A percentile compares a stretch with the other conserved stretches of the same genome.
Conservation (phyloP, 2,797 vertebrate genomes). For the Melanogrammus aeglefinus region DNA sequence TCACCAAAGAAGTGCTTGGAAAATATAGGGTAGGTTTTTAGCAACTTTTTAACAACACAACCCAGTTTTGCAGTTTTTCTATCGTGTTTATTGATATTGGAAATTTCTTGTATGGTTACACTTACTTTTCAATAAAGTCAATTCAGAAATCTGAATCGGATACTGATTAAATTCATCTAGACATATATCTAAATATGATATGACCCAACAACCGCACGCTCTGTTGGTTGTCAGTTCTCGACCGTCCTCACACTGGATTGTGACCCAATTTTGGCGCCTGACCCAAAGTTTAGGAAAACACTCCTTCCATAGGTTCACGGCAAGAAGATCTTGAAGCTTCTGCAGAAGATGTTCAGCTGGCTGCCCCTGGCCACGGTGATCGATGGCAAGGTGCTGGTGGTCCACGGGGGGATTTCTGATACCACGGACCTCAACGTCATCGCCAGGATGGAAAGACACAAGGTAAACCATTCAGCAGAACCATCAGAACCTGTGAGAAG, state of each 20-base stretch:
- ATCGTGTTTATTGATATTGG: too few relatives aligned
- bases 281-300: background rate
- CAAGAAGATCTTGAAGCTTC: constrained; percentile 83
- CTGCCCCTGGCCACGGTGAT: constrained; percentile 89
- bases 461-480: constrained; percentile 66
- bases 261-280: background rate
- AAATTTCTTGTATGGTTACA: too few relatives aligned
- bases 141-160: background rate
- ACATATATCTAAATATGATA: background rate
- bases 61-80: too few relatives aligned
- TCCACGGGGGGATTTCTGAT: constrained; percentile 90
- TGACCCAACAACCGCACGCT: background rate
- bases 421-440: constrained; percentile 82
- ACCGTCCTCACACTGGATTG: background rate
- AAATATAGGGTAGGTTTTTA: constrained; percentile 86
- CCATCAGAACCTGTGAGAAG: background rate
- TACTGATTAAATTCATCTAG: background rate
- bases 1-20: constrained; percentile 90
- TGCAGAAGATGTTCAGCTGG: constrained; percentile 91
- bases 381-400: constrained; percentile 85
- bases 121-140: too few relatives aligned
- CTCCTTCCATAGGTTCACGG: constrained; percentile 76
- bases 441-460: constrained; percentile 79
- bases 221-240: background rate
- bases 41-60: too few relatives aligned